Conservation (phyloP, 2,113 vertebrate species). For the Bos indicus region DNA sequence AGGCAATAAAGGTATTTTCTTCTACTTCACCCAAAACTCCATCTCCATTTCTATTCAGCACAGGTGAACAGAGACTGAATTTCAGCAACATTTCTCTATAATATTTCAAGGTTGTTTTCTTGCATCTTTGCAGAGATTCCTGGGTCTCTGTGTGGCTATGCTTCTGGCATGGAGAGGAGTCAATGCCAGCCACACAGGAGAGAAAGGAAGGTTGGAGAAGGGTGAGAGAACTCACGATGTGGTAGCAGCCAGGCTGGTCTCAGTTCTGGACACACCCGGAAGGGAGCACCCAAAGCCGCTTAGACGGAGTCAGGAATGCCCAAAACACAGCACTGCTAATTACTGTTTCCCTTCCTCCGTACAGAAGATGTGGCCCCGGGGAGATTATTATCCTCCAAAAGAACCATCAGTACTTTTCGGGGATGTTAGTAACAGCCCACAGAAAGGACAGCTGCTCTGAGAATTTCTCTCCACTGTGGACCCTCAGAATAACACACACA, state of each 20-base stretch:
- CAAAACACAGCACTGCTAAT: conserved; percentile 4
- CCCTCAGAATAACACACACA: neutral
- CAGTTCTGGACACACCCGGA: neutral
- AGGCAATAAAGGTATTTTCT: neutral
- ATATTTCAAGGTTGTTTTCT: conserved; percentile 74
- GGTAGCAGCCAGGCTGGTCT: neutral
- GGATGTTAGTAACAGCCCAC: conserved; percentile 62
- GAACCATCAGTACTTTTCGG: conserved; percentile 73
- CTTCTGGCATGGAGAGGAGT: conserved; percentile 62
- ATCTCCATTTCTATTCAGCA: neutral
- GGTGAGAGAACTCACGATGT: neutral
- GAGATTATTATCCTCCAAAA: conserved; percentile 65
- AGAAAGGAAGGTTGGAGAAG: conserved; percentile 49
- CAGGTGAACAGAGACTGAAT: neutral
- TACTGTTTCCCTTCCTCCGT: conserved; percentile 61
- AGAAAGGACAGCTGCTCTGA: conserved; percentile 74
- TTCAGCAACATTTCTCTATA: conserved; percentile 22
- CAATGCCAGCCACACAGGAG: conserved; percentile 73
- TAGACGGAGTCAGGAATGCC: conserved; percentile 34
- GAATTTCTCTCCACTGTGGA: conserved; percentile 69
- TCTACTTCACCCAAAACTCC: neutral
- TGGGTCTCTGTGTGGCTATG: conserved; percentile 72
- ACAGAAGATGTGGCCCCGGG: conserved; percentile 49
- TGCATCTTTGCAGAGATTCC: conserved; percentile 67
- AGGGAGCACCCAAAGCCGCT: conserved; percentile 38